A percentile compares a stretch with the other conserved stretches of the same genome.
phyloP scores from a whole-genome alignment of 1,140 invertebrate species.

The Planococcus citri region DNA sequence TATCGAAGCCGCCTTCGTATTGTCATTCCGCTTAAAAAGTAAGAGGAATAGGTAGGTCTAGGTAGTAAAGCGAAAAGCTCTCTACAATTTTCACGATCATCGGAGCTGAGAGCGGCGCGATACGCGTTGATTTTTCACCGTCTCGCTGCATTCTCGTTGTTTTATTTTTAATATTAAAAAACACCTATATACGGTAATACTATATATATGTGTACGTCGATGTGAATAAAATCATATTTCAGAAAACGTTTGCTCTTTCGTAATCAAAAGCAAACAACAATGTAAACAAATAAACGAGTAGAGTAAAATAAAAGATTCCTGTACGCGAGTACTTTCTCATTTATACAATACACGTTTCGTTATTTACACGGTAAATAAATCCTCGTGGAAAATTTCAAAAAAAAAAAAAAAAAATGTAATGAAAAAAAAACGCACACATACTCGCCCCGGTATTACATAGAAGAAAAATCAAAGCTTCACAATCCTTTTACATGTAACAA shows the following conservation, averaged over 20 bases:
- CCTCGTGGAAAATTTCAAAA: not conserved
- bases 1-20: too few species aligned
- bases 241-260: not conserved
- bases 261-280: conserved; percentile 8
- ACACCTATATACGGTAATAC: too few species aligned
- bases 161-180: too few species aligned
- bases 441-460: not conserved
- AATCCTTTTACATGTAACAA: not conserved
- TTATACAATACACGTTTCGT: conserved; percentile 7
- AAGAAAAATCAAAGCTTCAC: not conserved
- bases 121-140: too few species aligned
- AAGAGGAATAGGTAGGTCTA: too few species aligned
- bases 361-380: conserved; percentile 8
- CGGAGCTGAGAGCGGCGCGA: too few species aligned
- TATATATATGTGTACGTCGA: too few species aligned
- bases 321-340: conserved; percentile 2
- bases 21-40: too few species aligned
- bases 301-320: conserved; percentile 7
- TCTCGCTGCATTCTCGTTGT: too few species aligned
- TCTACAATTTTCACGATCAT: too few species aligned
- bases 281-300: not conserved
- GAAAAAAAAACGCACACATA: too few species aligned
- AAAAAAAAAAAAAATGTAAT: not conserved
- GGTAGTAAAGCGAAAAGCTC: too few species aligned
- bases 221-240: conserved; percentile 4